These are phyloP conservation scores for Seriola aureovittata DNA, from an alignment of 2,113 vertebrate genomes.

Conservation along the genomic window DNA sequence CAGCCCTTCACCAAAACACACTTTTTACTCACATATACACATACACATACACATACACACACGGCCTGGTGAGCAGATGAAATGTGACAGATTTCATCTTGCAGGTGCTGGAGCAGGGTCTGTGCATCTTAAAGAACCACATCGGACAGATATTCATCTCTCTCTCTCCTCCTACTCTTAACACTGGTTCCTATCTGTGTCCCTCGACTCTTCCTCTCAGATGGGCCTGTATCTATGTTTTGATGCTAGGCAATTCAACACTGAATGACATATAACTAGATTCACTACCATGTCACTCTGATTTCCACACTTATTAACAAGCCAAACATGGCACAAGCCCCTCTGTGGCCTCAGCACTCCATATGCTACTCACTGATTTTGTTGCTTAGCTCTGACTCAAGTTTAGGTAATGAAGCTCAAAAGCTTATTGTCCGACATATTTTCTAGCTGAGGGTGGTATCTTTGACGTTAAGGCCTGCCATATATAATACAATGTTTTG, in stretches of 20 bases:
- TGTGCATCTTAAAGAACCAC: constrained; percentile 64
- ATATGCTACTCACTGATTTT: neutral
- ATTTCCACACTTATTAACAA: constrained; percentile 16
- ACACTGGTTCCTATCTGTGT: constrained; percentile 40
- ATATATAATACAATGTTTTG: constrained; percentile 2
- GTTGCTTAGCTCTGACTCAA: neutral
- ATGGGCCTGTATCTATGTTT: constrained; percentile 5
- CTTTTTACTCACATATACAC: constrained; percentile 6
- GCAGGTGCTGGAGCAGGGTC: constrained; percentile 55
- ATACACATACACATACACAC: constrained; percentile 18
- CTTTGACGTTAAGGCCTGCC: neutral
- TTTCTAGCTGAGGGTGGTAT: neutral
- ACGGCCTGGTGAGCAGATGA: constrained; percentile 62
- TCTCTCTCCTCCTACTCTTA: constrained; percentile 42
- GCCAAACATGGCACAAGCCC: constrained; percentile 7
- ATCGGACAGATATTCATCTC: constrained; percentile 66
- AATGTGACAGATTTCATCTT: constrained; percentile 68
- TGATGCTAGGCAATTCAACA: constrained; percentile 32
- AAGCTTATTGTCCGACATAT: constrained; percentile 8
- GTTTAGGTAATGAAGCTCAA: neutral
- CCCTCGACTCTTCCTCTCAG: constrained; percentile 31
- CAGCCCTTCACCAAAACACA: constrained; percentile 39
- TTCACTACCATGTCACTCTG: neutral
- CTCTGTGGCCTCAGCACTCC: neutral
- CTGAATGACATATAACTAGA: constrained; percentile 11